These are phyloP conservation scores for Alosa alosa DNA, from an alignment of 2,113 vertebrate genomes.

Conservation along the genomic window DNA sequence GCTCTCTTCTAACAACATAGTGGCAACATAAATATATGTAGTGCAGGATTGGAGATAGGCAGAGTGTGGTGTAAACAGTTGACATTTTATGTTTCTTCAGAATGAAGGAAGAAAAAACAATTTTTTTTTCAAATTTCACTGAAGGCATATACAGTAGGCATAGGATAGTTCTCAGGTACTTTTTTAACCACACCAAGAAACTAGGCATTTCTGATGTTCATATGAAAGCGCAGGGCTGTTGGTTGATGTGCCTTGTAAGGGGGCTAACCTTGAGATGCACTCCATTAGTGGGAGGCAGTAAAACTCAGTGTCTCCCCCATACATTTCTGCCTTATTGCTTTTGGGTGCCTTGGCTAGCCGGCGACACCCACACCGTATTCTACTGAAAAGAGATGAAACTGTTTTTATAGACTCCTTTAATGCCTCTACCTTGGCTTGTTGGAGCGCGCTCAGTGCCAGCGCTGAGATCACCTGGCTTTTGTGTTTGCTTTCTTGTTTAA, in stretches of 20 bases:
- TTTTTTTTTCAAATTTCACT: neutral
- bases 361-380: neutral
- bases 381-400: neutral
- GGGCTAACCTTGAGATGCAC: neutral
- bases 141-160: neutral
- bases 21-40: no score
- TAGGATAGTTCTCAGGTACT: neutral
- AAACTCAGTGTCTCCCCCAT: neutral
- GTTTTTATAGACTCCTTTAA: constrained; percentile 10
- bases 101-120: no score
- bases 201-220: neutral
- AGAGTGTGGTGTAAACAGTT: no score
- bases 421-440: neutral
- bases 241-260: neutral
- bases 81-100: no score
- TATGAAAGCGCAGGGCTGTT: neutral
- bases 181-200: no score
- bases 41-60: no score
- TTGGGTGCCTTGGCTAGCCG: neutral
- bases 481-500: neutral
- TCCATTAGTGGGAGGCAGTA: neutral
- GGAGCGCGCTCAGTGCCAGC: neutral
- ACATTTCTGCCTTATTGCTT: neutral
- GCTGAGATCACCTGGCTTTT: constrained; percentile 13
- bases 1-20: no score